These are phyloP conservation scores for Idris sp. DNA, from an alignment of 1,140 invertebrate species.

Conservation along the genomic window DNA sequence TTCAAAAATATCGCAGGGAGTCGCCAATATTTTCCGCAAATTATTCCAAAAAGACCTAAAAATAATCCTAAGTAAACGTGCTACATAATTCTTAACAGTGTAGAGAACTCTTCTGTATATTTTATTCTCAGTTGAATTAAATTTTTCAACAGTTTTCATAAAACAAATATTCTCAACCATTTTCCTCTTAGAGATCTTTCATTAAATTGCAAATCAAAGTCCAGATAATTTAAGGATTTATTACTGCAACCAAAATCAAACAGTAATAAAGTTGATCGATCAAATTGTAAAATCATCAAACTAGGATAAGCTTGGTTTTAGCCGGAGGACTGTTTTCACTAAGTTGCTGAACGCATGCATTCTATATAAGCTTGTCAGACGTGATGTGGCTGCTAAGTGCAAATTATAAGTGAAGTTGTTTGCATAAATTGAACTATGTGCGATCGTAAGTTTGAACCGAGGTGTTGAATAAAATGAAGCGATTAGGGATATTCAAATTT, in stretches of 20 bases:
- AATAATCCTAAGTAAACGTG: no score
- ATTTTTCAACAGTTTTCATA: no score
- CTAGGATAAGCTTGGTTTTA: constrained; percentile 24
- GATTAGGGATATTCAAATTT: constrained; percentile 9
- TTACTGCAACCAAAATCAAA: constrained; percentile 25
- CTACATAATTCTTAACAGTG: no score
- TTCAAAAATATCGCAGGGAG: no score
- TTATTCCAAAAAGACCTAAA: no score
- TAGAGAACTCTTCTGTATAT: no score
- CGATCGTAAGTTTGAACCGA: background rate
- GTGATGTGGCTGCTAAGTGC: constrained; percentile 21
- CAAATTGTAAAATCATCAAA: constrained; percentile 25
- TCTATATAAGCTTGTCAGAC: constrained; percentile 18
- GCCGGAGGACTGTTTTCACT: constrained; percentile 5
- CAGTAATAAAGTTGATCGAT: constrained; percentile 1
- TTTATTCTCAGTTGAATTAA: no score
- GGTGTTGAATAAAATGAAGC: constrained; percentile 3
- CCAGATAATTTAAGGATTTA: no score
- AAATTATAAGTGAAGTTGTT: constrained; percentile 13
- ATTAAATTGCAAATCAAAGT: no score
- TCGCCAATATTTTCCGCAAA: no score
- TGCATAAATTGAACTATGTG: constrained; percentile 28
- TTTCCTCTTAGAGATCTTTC: no score
- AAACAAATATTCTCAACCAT: no score
- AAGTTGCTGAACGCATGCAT: constrained; percentile 11